These are phyloP conservation scores for Amphiprion ocellaris DNA, from an alignment of 2,113 vertebrate species.

Conservation along the genomic window DNA sequence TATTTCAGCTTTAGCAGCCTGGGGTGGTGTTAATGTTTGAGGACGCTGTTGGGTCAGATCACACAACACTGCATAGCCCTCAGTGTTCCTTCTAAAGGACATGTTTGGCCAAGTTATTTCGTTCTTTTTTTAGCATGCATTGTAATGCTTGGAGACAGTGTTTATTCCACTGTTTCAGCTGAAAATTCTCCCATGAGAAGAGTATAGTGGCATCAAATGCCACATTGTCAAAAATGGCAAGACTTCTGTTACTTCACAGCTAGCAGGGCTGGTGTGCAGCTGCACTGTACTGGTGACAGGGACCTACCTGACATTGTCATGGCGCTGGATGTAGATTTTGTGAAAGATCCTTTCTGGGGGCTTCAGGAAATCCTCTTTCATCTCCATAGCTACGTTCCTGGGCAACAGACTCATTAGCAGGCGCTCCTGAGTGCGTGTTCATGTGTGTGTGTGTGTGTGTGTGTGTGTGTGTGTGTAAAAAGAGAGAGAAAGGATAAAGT, in stretches of 20 bases:
- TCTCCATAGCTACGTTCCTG: slow-evolving; percentile 99
- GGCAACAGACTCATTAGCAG: slow-evolving; percentile 99
- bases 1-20: slow-evolving; percentile 38
- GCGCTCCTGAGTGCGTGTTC: slow-evolving; percentile 87
- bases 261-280: neutral
- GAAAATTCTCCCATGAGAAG: slow-evolving; percentile 13
- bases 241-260: slow-evolving; percentile 19
- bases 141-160: slow-evolving; percentile 25
- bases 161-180: slow-evolving; percentile 34
- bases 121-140: slow-evolving; percentile 7
- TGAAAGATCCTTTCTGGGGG: slow-evolving; percentile 99
- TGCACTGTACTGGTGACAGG: slow-evolving; percentile 6
- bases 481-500: slow-evolving; percentile 48
- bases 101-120: slow-evolving; percentile 43
- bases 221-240: slow-evolving; percentile 23
- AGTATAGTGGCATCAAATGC: slow-evolving; percentile 6
- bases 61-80: slow-evolving; percentile 32
- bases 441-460: slow-evolving; percentile 30
- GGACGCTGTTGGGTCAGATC: slow-evolving; percentile 46
- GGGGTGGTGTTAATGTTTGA: slow-evolving; percentile 32
- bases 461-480: slow-evolving; percentile 18
- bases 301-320: slow-evolving; percentile 98
- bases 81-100: slow-evolving; percentile 34
- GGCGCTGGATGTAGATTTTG: slow-evolving; percentile 99
- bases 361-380: slow-evolving; percentile 99